Percentiles rank a stretch among this genome's conserved stretches.
Evolutionary conservation across 2,113 vertebrate genomes (phyloP).

Genomic region (Terrapene triunguis): DNA sequence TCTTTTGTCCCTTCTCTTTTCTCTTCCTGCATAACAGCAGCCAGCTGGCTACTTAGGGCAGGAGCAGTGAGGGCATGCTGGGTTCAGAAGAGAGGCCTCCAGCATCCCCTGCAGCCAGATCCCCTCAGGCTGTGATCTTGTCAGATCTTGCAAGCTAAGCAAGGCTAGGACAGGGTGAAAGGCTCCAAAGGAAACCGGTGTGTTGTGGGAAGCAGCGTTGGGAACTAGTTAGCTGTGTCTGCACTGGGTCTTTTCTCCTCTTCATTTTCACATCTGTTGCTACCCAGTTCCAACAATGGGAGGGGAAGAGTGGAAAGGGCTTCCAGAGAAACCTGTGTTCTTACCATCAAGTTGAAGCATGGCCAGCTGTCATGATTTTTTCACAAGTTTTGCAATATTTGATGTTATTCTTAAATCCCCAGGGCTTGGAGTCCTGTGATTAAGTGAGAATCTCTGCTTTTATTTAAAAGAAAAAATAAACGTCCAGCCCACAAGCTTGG

Average conservation of each 20-base stretch:
- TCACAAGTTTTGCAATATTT: background rate
- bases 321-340: background rate
- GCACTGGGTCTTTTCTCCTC: background rate
- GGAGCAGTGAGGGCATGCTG: background rate
- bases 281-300: background rate
- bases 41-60: background rate
- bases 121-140: background rate
- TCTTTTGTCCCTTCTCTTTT: background rate
- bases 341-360: background rate
- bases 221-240: background rate
- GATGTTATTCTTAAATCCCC: background rate
- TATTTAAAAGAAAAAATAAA: background rate
- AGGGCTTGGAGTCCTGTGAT: background rate
- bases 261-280: fast-evolving
- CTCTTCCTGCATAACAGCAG: background rate
- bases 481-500: background rate
- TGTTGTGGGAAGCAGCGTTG: background rate
- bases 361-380: background rate
- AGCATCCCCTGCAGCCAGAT: background rate
- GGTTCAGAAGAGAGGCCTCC: background rate
- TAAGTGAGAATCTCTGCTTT: background rate
- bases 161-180: background rate
- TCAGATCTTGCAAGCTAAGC: background rate
- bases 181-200: background rate
- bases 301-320: fast-evolving